Evolutionary conservation across 2,888 invertebrate genomes (phyloP), one percentile per base, ranked within the genome.

Genomic region (Athalia cordata): DNA sequence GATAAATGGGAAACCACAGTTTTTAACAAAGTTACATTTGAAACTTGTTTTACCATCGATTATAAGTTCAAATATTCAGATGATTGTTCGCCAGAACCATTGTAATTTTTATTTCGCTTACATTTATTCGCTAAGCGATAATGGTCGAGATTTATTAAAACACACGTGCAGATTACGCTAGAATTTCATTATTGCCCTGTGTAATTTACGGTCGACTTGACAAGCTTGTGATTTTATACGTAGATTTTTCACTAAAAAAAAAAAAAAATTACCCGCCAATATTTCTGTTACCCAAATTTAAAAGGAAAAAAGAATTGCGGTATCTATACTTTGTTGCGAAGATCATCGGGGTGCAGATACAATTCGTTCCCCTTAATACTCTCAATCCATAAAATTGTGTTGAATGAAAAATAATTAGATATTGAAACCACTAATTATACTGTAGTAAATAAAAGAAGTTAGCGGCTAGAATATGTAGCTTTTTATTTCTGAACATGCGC

Each of bases 401-500:
- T 76, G 11, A 50, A 49, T 76, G 64, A 62, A 5, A 64, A 47
- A 64, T 64, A 64, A 76, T 64, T 49, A 76, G 5, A 76, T 29
- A 50, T 13, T 29, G 11, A 62, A 64, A 75, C 43, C n/a, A 68
- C 68, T 64, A 76, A 64, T 62, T 76, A 76, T 79, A 76, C 15
- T 29, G 45, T 82, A 80, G 80, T 68, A 77, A 29, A 29, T 29
- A 29, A 29, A 45, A 52, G 77, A 80, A 67, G 62, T 80, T 80
- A 77, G 68, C 79, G 75, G 79, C 79, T 79, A 80, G 78, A 80
- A 68, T 80, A 80, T 77, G 79, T 79, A 78, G 81, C 80, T 80
- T 59, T 82, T 81, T 79, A 79, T 83, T 83, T 82, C 82, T 83
- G 80, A 82, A 77, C 81, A 79, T 81, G 81, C 81, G 83, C 82